Conservation (phyloP, 2,888 invertebrate species). For the Athrips mouffetella region DNA sequence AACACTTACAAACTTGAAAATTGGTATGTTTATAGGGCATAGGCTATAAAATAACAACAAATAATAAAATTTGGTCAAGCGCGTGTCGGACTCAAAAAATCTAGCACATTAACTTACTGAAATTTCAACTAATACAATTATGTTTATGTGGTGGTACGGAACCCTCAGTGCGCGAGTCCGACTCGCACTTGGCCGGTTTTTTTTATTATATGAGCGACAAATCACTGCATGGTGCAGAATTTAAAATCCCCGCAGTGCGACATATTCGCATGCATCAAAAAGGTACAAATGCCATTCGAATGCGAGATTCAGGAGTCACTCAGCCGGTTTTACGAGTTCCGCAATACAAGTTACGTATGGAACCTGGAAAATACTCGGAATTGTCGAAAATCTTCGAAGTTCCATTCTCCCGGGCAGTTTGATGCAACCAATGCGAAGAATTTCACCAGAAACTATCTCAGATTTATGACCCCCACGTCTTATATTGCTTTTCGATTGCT, state of each 20-base stretch:
- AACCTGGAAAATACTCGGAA: conserved; percentile 24
- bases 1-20: too few relatives aligned
- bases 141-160: too few relatives aligned
- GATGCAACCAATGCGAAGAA: conserved; percentile 34
- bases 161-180: too few relatives aligned
- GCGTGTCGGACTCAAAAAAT: too few relatives aligned
- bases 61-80: too few relatives aligned
- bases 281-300: not conserved
- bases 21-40: too few relatives aligned
- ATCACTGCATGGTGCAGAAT: too few relatives aligned
- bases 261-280: not conserved
- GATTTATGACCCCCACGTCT: conserved; percentile 44
- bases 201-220: too few relatives aligned
- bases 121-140: too few relatives aligned
- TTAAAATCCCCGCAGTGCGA: not conserved
- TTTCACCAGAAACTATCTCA: conserved; percentile 40
- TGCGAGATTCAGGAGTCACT: not conserved
- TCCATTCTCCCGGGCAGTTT: conserved; percentile 28
- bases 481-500: conserved; percentile 45
- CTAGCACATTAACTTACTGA: too few relatives aligned
- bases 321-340: conserved; percentile 39
- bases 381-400: conserved; percentile 28
- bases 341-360: conserved; percentile 40
- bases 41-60: too few relatives aligned
- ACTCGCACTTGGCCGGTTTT: too few relatives aligned